phyloP scores from a whole-genome alignment of 1,140 invertebrate species.

The Dendrolimus kikuchii region DNA sequence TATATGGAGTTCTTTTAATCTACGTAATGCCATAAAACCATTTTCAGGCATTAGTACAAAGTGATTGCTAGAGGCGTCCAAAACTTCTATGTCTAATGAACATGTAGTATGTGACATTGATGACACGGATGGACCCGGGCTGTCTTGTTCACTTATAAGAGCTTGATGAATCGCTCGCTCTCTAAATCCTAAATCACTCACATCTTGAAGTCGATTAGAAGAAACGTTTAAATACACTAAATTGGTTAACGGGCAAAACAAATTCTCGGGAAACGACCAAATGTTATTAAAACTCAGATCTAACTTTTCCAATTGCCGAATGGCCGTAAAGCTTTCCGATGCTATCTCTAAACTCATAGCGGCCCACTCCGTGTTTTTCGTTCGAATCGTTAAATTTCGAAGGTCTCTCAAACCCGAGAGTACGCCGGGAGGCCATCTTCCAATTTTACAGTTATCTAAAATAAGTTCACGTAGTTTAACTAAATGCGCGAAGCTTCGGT shows the following conservation, averaged over 20 bases:
- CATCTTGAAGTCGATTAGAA: slow-evolving; percentile 87
- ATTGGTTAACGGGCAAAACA: slow-evolving; percentile 87
- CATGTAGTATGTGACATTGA: slow-evolving; percentile 74
- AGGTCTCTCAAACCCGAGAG: slow-evolving; percentile 83
- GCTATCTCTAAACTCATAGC: slow-evolving; percentile 85
- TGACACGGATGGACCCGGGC: slow-evolving; percentile 46
- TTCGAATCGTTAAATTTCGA: slow-evolving; percentile 85
- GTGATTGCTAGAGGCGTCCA: slow-evolving; percentile 90
- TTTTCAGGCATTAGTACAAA: slow-evolving; percentile 85
- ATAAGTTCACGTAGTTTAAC: slow-evolving; percentile 83
- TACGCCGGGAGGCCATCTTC: slow-evolving; percentile 81
- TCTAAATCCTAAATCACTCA: slow-evolving; percentile 84
- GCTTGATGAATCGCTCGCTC: slow-evolving; percentile 75
- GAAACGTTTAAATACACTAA: slow-evolving; percentile 86
- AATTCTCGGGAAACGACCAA: slow-evolving; percentile 87
- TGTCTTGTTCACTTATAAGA: slow-evolving; percentile 75
- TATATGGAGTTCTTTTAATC: slow-evolving; percentile 83
- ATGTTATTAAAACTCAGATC: slow-evolving; percentile 92
- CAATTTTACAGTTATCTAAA: slow-evolving; percentile 89
- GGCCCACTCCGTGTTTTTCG: slow-evolving; percentile 84
- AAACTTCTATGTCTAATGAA: slow-evolving; percentile 83
- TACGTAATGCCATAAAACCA: slow-evolving; percentile 83
- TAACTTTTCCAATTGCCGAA: slow-evolving; percentile 83
- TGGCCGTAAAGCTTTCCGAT: slow-evolving; percentile 79
- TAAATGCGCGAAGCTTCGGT: slow-evolving; percentile 85